A percentile compares a stretch with the other conserved stretches of the same genome.
phyloP scores from a whole-genome alignment of 2,113 vertebrate species.

The Nothobranchius furzeri region DNA sequence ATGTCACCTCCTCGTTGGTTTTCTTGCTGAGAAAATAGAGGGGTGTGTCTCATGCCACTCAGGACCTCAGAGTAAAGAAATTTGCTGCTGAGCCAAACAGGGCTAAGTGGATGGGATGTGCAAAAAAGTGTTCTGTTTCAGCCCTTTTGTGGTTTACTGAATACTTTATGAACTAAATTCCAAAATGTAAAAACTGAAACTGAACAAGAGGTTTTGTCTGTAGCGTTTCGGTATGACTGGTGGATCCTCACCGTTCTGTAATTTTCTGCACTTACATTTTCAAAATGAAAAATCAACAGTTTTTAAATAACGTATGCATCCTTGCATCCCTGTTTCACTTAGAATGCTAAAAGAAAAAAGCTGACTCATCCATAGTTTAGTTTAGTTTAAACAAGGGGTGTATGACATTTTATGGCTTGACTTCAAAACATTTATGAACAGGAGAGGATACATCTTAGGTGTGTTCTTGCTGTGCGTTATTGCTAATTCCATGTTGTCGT shows the following conservation, averaged over 20 bases:
- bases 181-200: no score
- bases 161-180: no score
- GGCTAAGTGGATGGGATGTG: neutral
- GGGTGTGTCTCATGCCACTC: slow-evolving; percentile 34
- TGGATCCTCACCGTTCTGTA: no score
- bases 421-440: neutral
- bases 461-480: no score
- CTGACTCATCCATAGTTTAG: neutral
- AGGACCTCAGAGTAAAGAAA: slow-evolving; percentile 38
- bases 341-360: no score
- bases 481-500: no score
- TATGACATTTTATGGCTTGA: neutral
- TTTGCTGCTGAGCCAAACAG: neutral
- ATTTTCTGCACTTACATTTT: neutral
- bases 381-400: neutral
- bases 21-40: slow-evolving; percentile 52
- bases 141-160: no score
- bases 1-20: slow-evolving; percentile 27
- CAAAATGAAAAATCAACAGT: neutral
- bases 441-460: no score
- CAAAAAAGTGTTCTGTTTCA: no score
- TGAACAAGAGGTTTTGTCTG: no score
- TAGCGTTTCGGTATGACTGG: no score
- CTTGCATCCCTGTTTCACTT: neutral
- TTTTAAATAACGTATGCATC: no score